Evolutionary conservation across 2,888 invertebrate species (phyloP).

Genomic region (Eumerus sabulonum): DNA sequence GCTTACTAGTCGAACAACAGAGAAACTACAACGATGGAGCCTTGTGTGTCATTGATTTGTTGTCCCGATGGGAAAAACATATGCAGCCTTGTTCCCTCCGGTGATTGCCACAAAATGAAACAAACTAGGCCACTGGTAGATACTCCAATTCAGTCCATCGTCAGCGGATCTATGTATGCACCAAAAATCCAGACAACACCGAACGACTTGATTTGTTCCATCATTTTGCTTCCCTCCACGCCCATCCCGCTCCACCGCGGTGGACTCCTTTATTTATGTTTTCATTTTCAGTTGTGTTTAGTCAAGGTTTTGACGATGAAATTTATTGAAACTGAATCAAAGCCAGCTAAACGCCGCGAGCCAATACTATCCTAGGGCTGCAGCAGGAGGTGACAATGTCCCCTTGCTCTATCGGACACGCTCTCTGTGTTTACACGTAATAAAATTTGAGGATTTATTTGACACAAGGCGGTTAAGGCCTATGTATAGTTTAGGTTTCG

Average conservation of each 20-base stretch:
- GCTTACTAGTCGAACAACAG: slow-evolving; percentile 8
- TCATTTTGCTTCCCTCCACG: slow-evolving; percentile 16
- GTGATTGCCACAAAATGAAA: no score
- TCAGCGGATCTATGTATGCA: no score
- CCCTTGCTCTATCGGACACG: slow-evolving; percentile 51
- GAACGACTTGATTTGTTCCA: slow-evolving; percentile 45
- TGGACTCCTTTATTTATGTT: slow-evolving; percentile 27
- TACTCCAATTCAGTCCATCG: no score
- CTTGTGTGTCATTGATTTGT: slow-evolving; percentile 44
- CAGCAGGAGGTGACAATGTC: slow-evolving; percentile 13
- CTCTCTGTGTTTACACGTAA: slow-evolving; percentile 72
- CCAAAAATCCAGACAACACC: neutral
- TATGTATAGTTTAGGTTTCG: neutral
- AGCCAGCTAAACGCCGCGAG: neutral
- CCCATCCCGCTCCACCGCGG: no score
- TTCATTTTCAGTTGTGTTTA: slow-evolving; percentile 41
- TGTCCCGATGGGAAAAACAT: slow-evolving; percentile 18
- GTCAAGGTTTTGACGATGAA: slow-evolving; percentile 46
- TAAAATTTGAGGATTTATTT: slow-evolving; percentile 76
- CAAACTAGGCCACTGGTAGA: no score
- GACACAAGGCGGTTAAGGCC: slow-evolving; percentile 26
- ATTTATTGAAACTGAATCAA: slow-evolving; percentile 34
- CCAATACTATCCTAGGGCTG: no score
- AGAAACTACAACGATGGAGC: slow-evolving; percentile 11
- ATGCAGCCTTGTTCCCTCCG: slow-evolving; percentile 24